Percentiles rank a stretch among this genome's conserved stretches.
Conservation (phyloP, 2,113 vertebrate species). For the Capreolus pygargus region DNA sequence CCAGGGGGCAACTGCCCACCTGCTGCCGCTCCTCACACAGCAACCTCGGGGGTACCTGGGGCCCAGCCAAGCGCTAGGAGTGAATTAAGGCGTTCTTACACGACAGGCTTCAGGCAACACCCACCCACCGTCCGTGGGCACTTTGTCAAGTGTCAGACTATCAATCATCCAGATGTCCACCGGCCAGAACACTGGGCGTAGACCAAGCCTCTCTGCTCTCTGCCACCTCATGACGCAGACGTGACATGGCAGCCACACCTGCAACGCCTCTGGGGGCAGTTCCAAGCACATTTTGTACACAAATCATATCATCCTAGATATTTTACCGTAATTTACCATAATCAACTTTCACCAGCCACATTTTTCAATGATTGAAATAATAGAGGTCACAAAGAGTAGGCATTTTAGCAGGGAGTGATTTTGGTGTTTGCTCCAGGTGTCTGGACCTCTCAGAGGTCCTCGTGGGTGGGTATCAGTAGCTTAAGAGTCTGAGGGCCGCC, state of each 20-base stretch:
- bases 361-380: not conserved
- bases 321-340: not conserved
- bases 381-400: not conserved
- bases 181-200: conserved; percentile 30
- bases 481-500: not conserved
- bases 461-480: not conserved
- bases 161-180: conserved; percentile 20
- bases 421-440: not conserved
- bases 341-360: not conserved
- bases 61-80: not conserved
- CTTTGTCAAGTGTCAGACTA: not conserved
- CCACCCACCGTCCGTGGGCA: fast-evolving
- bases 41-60: fast-evolving
- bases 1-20: no score
- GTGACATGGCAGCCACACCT: not conserved
- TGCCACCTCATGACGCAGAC: conserved; percentile 44
- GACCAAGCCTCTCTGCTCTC: conserved; percentile 55
- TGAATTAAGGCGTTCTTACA: not conserved
- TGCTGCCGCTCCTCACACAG: not conserved
- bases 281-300: not conserved
- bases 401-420: not conserved
- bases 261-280: conserved; percentile 56
- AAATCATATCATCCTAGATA: not conserved
- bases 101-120: fast-evolving
- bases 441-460: not conserved